Percentiles rank a stretch among this genome's conserved stretches.
Conservation (phyloP, 2,888 invertebrate species). For the Drosophila picticornis region DNA sequence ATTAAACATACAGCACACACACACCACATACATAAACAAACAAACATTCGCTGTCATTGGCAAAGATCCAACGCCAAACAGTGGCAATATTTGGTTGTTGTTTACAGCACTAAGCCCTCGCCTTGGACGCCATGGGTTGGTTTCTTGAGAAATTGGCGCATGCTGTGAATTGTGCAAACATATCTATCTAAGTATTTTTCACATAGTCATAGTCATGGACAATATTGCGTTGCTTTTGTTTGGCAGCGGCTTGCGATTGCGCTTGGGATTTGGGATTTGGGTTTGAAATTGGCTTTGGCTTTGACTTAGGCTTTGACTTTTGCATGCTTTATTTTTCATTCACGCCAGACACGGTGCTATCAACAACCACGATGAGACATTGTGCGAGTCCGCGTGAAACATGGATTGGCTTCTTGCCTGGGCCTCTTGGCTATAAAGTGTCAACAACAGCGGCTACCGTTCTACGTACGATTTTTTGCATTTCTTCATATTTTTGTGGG, state of each 20-base stretch:
- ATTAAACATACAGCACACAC: slow-evolving; percentile 28
- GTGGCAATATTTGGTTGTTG: slow-evolving; percentile 72
- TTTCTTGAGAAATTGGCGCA: slow-evolving; percentile 79
- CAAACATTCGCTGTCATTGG: slow-evolving; percentile 13
- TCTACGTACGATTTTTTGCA: slow-evolving; percentile 66
- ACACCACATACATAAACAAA: not conserved
- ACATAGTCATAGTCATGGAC: slow-evolving; percentile 60
- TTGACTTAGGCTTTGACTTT: slow-evolving; percentile 28
- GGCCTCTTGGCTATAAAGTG: slow-evolving; percentile 64
- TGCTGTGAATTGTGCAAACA: slow-evolving; percentile 72
- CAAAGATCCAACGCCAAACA: slow-evolving; percentile 61
- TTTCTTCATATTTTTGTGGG: slow-evolving; percentile 73
- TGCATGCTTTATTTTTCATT: slow-evolving; percentile 63
- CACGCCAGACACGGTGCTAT: slow-evolving; percentile 61
- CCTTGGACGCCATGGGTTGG: slow-evolving; percentile 66
- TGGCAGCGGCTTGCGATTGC: slow-evolving; percentile 30
- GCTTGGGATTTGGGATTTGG: slow-evolving; percentile 30
- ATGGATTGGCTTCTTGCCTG: slow-evolving; percentile 11
- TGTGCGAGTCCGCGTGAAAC: slow-evolving; percentile 48
- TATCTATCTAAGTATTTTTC: slow-evolving; percentile 56
- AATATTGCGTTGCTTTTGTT: slow-evolving; percentile 78
- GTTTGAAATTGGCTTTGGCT: slow-evolving; percentile 27
- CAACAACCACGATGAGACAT: slow-evolving; percentile 64
- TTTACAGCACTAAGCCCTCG: slow-evolving; percentile 71
- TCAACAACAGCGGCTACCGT: slow-evolving; percentile 77